phyloP scores from a whole-genome alignment of 2,888 invertebrate genomes.

The Rhyacophila evoluta region DNA sequence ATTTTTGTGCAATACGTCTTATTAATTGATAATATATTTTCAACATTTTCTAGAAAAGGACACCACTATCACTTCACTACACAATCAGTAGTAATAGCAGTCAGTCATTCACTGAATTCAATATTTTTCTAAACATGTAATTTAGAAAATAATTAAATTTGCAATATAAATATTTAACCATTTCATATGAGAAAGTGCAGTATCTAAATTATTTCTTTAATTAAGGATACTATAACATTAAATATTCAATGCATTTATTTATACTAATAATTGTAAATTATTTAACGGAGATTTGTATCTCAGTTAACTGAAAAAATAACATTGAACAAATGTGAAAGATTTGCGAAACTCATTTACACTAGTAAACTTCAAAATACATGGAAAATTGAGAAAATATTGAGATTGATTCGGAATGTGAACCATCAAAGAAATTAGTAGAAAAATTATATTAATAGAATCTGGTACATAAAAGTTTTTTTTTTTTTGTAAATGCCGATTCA shows the following conservation, averaged over 20 bases:
- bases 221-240: background rate
- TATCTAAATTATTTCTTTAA: background rate
- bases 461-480: no score
- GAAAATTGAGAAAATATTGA: no score
- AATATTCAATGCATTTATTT: background rate
- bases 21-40: background rate
- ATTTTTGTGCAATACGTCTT: background rate
- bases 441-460: no score
- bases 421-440: no score
- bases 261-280: no score
- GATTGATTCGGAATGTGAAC: no score
- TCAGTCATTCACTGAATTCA: conserved; percentile 47
- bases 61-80: conserved; percentile 50
- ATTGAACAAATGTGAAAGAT: no score
- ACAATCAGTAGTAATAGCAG: conserved; percentile 45
- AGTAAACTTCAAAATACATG: no score
- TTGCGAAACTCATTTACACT: no score
- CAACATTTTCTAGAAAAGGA: conserved; percentile 37
- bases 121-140: background rate
- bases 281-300: no score
- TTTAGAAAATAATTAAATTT: background rate
- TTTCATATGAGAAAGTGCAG: background rate
- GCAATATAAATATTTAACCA: background rate
- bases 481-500: no score
- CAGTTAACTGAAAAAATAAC: no score